Percentiles rank a stretch among this genome's conserved stretches.
These are phyloP conservation scores for Diadophis punctatus DNA, from an alignment of 2,113 vertebrate species.

Conservation along the genomic window DNA sequence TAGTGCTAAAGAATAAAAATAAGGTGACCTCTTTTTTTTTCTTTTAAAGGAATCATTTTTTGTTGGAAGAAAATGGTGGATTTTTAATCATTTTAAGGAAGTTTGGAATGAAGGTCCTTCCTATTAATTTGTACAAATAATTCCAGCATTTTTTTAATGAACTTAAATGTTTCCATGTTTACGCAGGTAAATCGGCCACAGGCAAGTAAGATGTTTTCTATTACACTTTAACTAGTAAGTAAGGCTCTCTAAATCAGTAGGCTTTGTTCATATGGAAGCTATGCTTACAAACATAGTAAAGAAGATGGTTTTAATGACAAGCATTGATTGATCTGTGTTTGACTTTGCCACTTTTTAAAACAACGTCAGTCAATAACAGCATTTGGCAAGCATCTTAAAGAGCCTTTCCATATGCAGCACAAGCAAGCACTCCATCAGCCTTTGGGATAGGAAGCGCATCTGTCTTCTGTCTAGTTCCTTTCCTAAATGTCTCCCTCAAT, in stretches of 20 bases:
- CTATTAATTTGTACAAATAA: not conserved
- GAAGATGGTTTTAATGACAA: conserved; percentile 33
- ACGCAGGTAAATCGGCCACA: not conserved
- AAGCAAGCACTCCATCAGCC: conserved; percentile 54
- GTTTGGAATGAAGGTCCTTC: not conserved
- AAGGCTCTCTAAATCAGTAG: not conserved
- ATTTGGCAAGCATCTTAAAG: conserved; percentile 67
- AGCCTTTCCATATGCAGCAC: conserved; percentile 68
- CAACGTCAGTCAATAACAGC: conserved; percentile 60
- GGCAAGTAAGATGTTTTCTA: not conserved
- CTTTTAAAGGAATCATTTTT: conserved; percentile 7
- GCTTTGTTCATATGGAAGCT: not conserved
- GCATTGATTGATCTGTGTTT: conserved; percentile 49
- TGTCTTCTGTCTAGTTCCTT: conserved; percentile 73
- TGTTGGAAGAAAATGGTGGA: conserved; percentile 7
- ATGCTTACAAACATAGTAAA: not conserved
- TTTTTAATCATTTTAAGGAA: not conserved
- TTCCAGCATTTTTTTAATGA: not conserved
- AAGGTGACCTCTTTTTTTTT: not conserved
- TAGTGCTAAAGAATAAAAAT: not conserved
- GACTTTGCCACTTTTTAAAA: conserved; percentile 70
- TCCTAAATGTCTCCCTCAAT: conserved; percentile 72
- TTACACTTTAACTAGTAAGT: not conserved
- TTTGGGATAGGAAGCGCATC: conserved; percentile 73
- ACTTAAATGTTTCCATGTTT: not conserved